Evolutionary conservation across 2,113 vertebrate genomes (phyloP).

Genomic region (Amia ocellicauda): DNA sequence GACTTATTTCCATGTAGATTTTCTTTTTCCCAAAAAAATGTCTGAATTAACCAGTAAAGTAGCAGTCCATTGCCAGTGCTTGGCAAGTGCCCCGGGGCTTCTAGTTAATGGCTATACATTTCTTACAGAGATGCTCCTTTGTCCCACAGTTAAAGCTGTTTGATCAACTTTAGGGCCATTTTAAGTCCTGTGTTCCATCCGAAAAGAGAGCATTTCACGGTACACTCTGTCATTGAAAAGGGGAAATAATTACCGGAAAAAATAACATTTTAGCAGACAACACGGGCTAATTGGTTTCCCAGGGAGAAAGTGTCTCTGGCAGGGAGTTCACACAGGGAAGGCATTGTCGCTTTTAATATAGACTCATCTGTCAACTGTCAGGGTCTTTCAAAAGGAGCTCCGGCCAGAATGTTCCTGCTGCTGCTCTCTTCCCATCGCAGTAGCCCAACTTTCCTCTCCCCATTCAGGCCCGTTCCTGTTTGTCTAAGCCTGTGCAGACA

Average conservation of each 20-base stretch:
- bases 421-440: conserved; percentile 71
- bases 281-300: conserved; percentile 71
- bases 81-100: not conserved
- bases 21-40: conserved; percentile 16
- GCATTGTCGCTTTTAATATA: conserved; percentile 74
- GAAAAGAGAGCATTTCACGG: conserved; percentile 24
- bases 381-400: conserved; percentile 67
- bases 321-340: conserved; percentile 62
- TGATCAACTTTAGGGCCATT: not conserved
- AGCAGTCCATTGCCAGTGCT: conserved; percentile 6
- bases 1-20: conserved; percentile 16
- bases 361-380: conserved; percentile 84
- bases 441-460: conserved; percentile 65
- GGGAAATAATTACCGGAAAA: conserved; percentile 59
- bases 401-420: conserved; percentile 65
- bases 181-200: conserved; percentile 22
- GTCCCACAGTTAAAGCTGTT: conserved; percentile 16
- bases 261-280: conserved; percentile 71
- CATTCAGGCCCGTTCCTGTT: conserved; percentile 66
- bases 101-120: conserved; percentile 19
- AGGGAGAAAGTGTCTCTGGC: conserved; percentile 62
- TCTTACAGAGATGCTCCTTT: conserved; percentile 13
- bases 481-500: conserved; percentile 53
- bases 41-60: conserved; percentile 13
- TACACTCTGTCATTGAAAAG: conserved; percentile 46